phyloP scores from a whole-genome alignment of 2,113 vertebrate genomes.

The Notothenia rossii region DNA sequence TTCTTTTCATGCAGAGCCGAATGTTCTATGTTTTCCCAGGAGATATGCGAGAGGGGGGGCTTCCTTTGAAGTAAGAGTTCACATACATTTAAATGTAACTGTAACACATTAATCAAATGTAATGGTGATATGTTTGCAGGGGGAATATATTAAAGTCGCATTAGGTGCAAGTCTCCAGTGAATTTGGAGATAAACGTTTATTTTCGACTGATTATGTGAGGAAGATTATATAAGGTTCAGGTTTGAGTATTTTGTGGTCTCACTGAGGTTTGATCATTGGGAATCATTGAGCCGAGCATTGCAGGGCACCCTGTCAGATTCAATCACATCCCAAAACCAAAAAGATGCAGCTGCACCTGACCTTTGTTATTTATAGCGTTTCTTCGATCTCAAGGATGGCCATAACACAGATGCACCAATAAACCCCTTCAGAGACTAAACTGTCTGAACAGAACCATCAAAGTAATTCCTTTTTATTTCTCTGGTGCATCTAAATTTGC shows the following conservation, averaged over 20 bases:
- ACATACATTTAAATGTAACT: constrained; percentile 15
- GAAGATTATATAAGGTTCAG: neutral
- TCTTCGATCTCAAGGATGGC: neutral
- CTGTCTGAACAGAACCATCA: constrained; percentile 26
- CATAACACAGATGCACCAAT: neutral
- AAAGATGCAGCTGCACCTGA: constrained; percentile 24
- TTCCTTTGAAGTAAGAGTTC: constrained; percentile 32
- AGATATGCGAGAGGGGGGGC: neutral
- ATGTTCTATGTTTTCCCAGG: constrained; percentile 15
- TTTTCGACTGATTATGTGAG: neutral
- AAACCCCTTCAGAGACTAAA: constrained; percentile 12
- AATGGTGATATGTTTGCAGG: neutral
- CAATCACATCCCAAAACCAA: constrained; percentile 8
- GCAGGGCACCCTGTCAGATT: constrained; percentile 20
- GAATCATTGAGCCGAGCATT: constrained; percentile 12
- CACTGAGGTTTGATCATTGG: constrained; percentile 1
- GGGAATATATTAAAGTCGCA: constrained; percentile 17
- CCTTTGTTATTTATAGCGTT: constrained; percentile 36
- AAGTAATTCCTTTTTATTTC: neutral
- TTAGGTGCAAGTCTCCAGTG: constrained; percentile 22
- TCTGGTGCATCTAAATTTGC: neutral
- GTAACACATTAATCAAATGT: constrained; percentile 20
- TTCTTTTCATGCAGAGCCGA: constrained; percentile 33
- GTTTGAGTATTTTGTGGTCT: neutral
- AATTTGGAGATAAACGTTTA: neutral